Evolutionary conservation across 2,113 vertebrate genomes (phyloP).

Genomic region (Catagonus wagneri): DNA sequence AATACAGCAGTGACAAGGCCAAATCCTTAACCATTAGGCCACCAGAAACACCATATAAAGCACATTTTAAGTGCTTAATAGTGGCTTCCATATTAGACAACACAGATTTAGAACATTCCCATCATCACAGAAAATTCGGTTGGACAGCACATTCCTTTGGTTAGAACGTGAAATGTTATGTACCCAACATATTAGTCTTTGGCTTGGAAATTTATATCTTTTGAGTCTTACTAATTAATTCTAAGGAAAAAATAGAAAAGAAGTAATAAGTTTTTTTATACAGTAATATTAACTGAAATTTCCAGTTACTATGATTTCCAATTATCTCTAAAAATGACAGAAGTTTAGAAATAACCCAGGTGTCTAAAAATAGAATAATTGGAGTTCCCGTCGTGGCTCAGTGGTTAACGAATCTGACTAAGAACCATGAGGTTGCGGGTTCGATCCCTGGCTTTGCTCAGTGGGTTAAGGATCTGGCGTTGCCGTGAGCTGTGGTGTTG

Average conservation of each 20-base stretch:
- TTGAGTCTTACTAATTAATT: constrained; percentile 17
- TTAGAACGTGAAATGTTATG: not conserved
- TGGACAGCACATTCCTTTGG: not conserved
- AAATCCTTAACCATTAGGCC: too few relatives aligned
- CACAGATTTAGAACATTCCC: not conserved
- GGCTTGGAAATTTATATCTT: not conserved
- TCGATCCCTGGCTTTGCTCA: too few relatives aligned
- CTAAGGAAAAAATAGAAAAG: constrained; percentile 7
- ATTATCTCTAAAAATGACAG: not conserved
- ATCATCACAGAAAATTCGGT: not conserved
- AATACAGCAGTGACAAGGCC: too few relatives aligned
- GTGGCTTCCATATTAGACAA: not conserved
- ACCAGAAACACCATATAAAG: too few relatives aligned
- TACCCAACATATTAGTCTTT: not conserved
- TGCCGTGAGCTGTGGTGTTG: too few relatives aligned
- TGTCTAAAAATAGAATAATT: constrained; percentile 45
- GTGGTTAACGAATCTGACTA: too few relatives aligned
- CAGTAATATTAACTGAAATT: not conserved
- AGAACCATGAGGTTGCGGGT: too few relatives aligned
- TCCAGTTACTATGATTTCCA: not conserved
- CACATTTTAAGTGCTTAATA: not conserved
- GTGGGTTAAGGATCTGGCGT: too few relatives aligned
- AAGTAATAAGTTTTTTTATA: constrained; percentile 37
- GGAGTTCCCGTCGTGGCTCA: too few relatives aligned
- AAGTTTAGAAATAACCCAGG: not conserved